Base-by-base conservation (phyloP, 2,888 invertebrate species). In the Chaetogeoica ovagalla region DNA sequence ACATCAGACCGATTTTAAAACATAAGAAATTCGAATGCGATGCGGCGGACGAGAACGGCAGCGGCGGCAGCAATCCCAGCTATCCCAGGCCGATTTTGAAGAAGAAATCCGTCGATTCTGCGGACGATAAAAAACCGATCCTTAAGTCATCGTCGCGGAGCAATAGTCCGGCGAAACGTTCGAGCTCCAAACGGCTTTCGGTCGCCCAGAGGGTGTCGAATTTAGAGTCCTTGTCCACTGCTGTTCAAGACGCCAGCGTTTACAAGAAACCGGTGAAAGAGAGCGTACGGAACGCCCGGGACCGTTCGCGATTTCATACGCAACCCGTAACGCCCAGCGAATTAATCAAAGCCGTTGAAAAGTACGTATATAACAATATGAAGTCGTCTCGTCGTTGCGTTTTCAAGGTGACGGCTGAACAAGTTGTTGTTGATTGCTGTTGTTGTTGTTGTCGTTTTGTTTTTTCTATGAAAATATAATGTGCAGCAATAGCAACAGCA, bases 1-100 rank as follows among this genome's bases (percentile, higher is more conserved):
- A 92, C 71, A 89, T 90, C 83, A 91, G 91, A 0, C 93, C 94
- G 52, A 95, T 95, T 84, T 87, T 95, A 65, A 95, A 94, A 86
- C 79, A 82, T n/a, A 82, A 81, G n/a, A 74, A 81, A 39, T 23
- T 30, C 21, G 65, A 71, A 37, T 69, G 39, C 30, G 79, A 81
- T 37, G 21, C 62, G 7, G 5, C 17, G 57, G 77, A 77, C 59
- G 79, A 63, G 68, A 70, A 55, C 59, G 4, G 30, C 30, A 30
- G 30, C 30, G 4, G 30, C 30, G 4, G 30, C 30, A 30, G 30
- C 30, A 30, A 4, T 4, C 1, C 2, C 30, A 30, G 21, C 17
- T 85, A 84, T 83, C 88, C 88, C 2, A 86, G 87, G 86, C 95
- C 95, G 6, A 95, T 95, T 84, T 86, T 95, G 60, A 95, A 95